Evolutionary conservation across 2,888 invertebrate species (phyloP), one percentile per base, ranked within the genome.

Genomic region (Sussaba pulchella): DNA sequence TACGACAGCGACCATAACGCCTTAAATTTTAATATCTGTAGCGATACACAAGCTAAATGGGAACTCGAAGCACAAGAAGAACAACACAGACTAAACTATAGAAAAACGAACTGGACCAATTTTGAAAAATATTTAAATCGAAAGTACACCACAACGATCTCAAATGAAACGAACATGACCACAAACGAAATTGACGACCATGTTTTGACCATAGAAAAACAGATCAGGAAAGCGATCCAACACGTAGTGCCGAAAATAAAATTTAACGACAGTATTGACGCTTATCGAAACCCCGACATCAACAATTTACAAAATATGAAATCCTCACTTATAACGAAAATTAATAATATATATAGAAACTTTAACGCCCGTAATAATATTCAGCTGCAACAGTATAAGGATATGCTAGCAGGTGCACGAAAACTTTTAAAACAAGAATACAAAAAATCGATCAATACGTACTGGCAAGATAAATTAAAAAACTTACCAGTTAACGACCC

Each of bases 1-100:
- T 66, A 66, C 17, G 66, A 66, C 9, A 66, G 66, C 8, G 66
- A 66, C 14, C 66, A 66, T 24, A 64, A 64, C 5, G 64, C 47
- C 0, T 12, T 64, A 31, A 31, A 26, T 10, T 36, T 66, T 3
- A 47, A 66, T 36, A 19, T 52, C 8, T 10, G 31, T 5, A 36
- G 50, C 12, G 36, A 17, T 19, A 36, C 6, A 0, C 19, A 47
- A 6, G 8, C 50, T 21, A 66, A 66, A 4, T 66, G 66, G 50
- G 66, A 66, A 10, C 36, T 66, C 1, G 66, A 50, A 21, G 36
- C 39, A 2, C 50, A 66, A 21, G 8, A 50, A 21, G 66, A 66
- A 66, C n/a, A 14, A 1, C 50, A 50, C 36, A 12, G 66, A 0
- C 9, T 66, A n/a, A 66, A 66, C 19, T 52, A 66, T 39, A 19